Percentiles rank a stretch among this genome's conserved stretches.
Evolutionary conservation across 2,797 vertebrate genomes (phyloP).

Genomic region (Cichlasoma orientale): DNA sequence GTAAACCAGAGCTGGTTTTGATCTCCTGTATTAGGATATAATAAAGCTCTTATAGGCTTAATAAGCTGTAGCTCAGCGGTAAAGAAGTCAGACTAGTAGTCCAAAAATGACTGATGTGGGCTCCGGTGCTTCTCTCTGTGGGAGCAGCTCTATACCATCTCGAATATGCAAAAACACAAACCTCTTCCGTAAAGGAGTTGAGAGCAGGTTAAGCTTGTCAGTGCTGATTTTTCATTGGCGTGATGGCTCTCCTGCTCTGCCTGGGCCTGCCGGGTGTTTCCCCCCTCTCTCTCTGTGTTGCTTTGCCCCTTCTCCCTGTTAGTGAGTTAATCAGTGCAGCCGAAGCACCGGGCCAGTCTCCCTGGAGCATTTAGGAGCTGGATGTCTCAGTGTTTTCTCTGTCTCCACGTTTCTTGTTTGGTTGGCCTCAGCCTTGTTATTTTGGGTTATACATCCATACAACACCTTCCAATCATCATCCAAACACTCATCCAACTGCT

Average conservation of each 20-base stretch:
- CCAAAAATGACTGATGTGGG: background rate
- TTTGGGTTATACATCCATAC: background rate
- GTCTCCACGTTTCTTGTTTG: background rate
- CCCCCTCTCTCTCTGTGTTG: background rate
- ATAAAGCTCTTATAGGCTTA: accelerated
- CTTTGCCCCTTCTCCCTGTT: background rate
- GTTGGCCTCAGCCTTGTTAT: background rate
- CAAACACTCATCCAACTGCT: background rate
- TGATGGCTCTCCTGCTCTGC: background rate
- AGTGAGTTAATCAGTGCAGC: background rate
- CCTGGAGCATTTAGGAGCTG: background rate
- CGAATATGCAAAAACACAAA: background rate
- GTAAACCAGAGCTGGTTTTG: background rate
- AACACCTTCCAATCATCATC: background rate
- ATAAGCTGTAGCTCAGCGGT: background rate
- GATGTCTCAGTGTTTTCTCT: background rate
- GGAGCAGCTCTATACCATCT: background rate
- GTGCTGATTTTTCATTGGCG: background rate
- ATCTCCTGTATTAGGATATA: background rate
- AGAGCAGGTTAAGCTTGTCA: background rate
- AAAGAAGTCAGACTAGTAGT: background rate
- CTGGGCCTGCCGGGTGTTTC: background rate
- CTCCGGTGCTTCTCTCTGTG: background rate
- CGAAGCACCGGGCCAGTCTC: background rate
- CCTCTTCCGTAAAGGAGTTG: background rate